Evolutionary conservation across 1,140 invertebrate genomes (phyloP).

Genomic region (Heliconius hermathena): DNA sequence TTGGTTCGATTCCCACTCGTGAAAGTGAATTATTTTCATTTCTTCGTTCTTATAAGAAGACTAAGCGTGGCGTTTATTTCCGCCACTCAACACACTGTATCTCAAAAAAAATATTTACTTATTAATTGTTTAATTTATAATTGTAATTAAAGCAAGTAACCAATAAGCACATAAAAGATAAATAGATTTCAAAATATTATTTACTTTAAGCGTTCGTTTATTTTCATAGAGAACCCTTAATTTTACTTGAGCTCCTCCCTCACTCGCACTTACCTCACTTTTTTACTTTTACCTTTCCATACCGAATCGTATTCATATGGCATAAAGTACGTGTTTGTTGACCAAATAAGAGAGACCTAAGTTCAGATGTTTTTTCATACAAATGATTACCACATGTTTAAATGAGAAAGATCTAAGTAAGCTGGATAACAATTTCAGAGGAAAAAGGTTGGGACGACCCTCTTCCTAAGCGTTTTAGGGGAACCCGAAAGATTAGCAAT

Average conservation of each 20-base stretch:
- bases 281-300: conserved; percentile 54
- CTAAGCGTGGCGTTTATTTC: too few relatives aligned
- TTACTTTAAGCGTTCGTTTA: too few relatives aligned
- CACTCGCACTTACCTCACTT: background rate
- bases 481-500: conserved; percentile 57
- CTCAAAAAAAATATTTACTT: too few relatives aligned
- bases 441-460: conserved; percentile 61
- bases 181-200: too few relatives aligned
- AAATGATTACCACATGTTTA: conserved; percentile 22
- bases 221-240: too few relatives aligned
- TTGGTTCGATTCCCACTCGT: background rate
- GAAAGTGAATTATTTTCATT: background rate
- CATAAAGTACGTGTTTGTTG: conserved; percentile 52
- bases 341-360: conserved; percentile 45
- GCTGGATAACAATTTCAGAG: conserved; percentile 45
- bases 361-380: conserved; percentile 9
- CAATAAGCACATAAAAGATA: too few relatives aligned
- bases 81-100: too few relatives aligned
- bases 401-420: conserved; percentile 38
- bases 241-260: background rate
- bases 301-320: conserved; percentile 62
- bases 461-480: conserved; percentile 56
- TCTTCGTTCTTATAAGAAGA: too few relatives aligned
- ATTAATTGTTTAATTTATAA: too few relatives aligned
- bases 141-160: too few relatives aligned